Evolutionary conservation across 2,888 invertebrate genomes (phyloP).

Genomic region (Cataglyphis cursor): DNA sequence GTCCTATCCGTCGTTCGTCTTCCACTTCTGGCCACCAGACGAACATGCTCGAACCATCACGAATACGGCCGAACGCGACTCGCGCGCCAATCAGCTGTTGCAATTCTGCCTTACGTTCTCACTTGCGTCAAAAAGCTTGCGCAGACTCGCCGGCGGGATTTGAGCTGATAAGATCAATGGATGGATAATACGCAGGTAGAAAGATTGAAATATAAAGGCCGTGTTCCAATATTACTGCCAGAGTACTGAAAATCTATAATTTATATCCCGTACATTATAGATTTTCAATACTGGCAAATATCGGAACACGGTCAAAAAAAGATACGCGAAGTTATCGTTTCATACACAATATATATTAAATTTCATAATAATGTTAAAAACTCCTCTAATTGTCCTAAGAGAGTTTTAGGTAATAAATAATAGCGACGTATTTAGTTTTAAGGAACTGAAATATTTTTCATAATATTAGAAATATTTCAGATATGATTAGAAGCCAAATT

Average conservation of each 20-base stretch:
- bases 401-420: neutral
- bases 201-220: neutral
- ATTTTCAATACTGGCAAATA: no score
- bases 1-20: neutral
- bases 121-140: conserved; percentile 87
- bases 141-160: neutral
- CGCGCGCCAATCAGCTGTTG: conserved; percentile 5
- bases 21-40: conserved; percentile 50
- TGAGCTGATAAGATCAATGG: neutral
- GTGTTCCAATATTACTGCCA: no score
- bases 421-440: neutral
- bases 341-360: neutral
- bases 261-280: no score
- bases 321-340: neutral
- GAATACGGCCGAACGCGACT: conserved; percentile 57
- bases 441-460: no score
- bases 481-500: neutral
- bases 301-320: no score
- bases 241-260: no score
- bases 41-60: conserved; percentile 62
- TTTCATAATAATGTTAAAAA: neutral
- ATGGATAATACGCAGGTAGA: neutral
- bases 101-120: conserved; percentile 85
- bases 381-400: neutral
- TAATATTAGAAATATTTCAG: neutral